Evolutionary conservation across 2,797 vertebrate genomes (phyloP).

Genomic region (Rhabdomys pumilio): DNA sequence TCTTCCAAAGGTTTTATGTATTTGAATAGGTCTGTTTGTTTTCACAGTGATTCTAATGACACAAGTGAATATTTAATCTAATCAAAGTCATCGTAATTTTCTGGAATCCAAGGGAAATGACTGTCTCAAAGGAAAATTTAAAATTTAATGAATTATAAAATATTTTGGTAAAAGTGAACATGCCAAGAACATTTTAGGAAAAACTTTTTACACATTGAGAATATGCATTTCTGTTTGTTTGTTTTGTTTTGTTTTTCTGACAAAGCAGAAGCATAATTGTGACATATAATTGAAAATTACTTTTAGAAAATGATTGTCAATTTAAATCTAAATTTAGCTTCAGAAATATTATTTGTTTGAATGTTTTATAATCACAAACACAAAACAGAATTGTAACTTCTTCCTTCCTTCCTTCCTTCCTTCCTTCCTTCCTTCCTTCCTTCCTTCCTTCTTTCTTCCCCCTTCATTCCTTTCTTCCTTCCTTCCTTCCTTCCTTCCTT

Average conservation of each 20-base stretch:
- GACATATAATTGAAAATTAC: conserved; percentile 71
- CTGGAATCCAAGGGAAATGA: not conserved
- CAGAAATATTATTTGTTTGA: conserved; percentile 44
- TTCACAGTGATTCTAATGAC: conserved; percentile 39
- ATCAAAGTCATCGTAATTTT: not conserved
- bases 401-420: not conserved
- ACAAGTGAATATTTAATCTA: conserved; percentile 47
- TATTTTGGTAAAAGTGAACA: conserved; percentile 59
- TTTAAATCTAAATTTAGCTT: conserved; percentile 71
- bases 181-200: conserved; percentile 44
- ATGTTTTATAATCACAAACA: conserved; percentile 48
- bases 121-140: conserved; percentile 52
- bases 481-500: rapidly evolving
- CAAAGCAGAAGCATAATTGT: not conserved
- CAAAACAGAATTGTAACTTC: not conserved
- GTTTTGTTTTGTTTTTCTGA: not conserved
- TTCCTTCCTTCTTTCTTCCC: not conserved
- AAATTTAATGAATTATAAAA: conserved; percentile 46
- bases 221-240: not conserved
- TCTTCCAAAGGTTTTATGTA: conserved; percentile 79
- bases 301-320: conserved; percentile 73
- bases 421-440: not conserved
- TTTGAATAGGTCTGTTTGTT: conserved; percentile 70
- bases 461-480: too few species aligned
- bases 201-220: not conserved